Conservation (phyloP, 2,888 invertebrate genomes). For the Eupithecia abbreviata region DNA sequence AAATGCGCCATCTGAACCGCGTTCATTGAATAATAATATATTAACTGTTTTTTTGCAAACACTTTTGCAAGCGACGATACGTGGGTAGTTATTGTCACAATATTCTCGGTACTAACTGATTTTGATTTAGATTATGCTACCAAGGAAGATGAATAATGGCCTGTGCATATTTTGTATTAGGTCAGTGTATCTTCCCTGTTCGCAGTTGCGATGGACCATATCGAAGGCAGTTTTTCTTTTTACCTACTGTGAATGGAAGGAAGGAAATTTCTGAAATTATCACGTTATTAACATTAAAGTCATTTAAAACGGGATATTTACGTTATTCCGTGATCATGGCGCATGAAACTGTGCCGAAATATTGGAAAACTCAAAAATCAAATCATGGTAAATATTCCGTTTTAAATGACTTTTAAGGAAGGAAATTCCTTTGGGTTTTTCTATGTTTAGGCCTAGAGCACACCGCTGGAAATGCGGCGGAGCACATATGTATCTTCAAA, state of each 20-base stretch:
- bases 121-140: constrained; percentile 50
- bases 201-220: not conserved
- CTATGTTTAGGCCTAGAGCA: no score
- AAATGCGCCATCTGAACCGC: constrained; percentile 52
- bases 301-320: no score
- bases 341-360: no score
- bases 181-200: not conserved
- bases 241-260: not conserved
- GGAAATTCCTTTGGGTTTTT: no score
- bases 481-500: no score
- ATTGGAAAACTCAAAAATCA: no score
- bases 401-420: no score
- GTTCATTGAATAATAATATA: constrained; percentile 43
- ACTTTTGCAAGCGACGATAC: constrained; percentile 55
- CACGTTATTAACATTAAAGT: no score
- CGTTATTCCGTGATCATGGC: no score
- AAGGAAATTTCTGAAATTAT: no score
- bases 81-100: constrained; percentile 61
- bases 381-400: no score
- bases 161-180: constrained; percentile 3
- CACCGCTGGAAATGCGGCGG: no score
- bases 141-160: constrained; percentile 36
- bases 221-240: not conserved
- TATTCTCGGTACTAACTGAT: constrained; percentile 46
- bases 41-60: constrained; percentile 55